These are phyloP conservation scores for Rotaria macrura DNA, from an alignment of 2,888 invertebrate species.

Conservation along the genomic window DNA sequence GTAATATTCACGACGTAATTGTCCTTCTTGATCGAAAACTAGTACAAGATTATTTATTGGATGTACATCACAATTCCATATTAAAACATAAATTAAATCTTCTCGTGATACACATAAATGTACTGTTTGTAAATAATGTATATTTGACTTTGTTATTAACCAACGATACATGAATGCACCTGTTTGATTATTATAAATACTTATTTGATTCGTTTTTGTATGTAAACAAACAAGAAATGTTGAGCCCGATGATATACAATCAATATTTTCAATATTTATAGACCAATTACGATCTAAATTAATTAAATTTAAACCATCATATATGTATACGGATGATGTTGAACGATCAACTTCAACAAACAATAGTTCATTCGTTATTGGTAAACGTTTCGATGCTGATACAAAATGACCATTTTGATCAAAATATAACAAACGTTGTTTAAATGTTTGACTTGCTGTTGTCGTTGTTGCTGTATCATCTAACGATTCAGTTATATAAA, in stretches of 20 bases:
- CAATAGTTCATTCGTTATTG: background rate
- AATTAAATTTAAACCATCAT: conserved; percentile 2
- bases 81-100: conserved; percentile 1
- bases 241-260: background rate
- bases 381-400: conserved; percentile 8
- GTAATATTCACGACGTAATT: conserved; percentile 13
- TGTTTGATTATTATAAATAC: background rate
- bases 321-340: background rate
- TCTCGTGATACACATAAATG: background rate
- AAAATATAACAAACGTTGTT: conserved; percentile 19
- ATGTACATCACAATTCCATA: conserved; percentile 11
- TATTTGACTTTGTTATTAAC: background rate
- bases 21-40: conserved; percentile 4
- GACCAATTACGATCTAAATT: conserved; percentile 12
- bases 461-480: background rate
- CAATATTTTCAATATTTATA: background rate
- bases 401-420: background rate
- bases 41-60: background rate
- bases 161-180: conserved; percentile 13
- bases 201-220: conserved; percentile 4
- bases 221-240: conserved; percentile 17
- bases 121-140: background rate
- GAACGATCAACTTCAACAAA: background rate
- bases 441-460: background rate
- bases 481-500: background rate